A percentile compares a stretch with the other conserved stretches of the same genome.
phyloP scores from a whole-genome alignment of 2,888 invertebrate genomes.

The Lacanobia oleracea region DNA sequence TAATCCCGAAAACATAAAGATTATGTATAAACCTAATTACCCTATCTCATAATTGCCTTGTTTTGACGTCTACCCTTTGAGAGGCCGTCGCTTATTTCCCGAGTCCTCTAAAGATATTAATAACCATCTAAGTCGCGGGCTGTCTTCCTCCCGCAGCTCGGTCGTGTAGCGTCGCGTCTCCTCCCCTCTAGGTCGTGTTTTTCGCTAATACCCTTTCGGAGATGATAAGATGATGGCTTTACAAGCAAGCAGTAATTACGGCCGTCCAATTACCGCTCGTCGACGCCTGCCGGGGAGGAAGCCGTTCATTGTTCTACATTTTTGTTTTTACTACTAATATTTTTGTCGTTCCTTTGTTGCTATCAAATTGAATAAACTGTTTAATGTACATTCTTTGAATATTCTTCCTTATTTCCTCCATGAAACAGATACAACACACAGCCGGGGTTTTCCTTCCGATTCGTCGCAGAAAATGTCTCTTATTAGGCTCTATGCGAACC shows the following conservation, averaged over 20 bases:
- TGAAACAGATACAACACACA: slow-evolving; percentile 1
- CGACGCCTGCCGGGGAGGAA: slow-evolving; percentile 72
- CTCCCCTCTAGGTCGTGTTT: slow-evolving; percentile 80
- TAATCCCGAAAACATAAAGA: slow-evolving; percentile 80
- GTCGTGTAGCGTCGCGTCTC: slow-evolving; percentile 69
- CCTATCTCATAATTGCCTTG: slow-evolving; percentile 88
- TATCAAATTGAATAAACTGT: slow-evolving; percentile 47
- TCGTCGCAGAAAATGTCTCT: background rate
- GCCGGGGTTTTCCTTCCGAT: too few species aligned
- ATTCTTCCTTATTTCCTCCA: background rate
- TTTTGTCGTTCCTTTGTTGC: slow-evolving; percentile 63
- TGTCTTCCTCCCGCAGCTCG: slow-evolving; percentile 81
- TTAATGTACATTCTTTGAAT: slow-evolving; percentile 21
- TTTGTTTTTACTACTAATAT: slow-evolving; percentile 72
- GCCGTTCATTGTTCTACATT: slow-evolving; percentile 76
- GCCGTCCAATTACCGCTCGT: slow-evolving; percentile 85
- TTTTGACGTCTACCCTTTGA: slow-evolving; percentile 90
- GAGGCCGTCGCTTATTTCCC: slow-evolving; percentile 84
- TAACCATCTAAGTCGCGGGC: slow-evolving; percentile 86
- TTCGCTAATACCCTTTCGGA: slow-evolving; percentile 88
- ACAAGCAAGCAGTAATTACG: slow-evolving; percentile 89
- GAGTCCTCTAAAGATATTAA: slow-evolving; percentile 88
- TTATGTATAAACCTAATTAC: slow-evolving; percentile 88
- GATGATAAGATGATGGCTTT: slow-evolving; percentile 90
- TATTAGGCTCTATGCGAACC: background rate